Conservation (phyloP, 2,888 invertebrate genomes). For the Tenthredo amoena region DNA sequence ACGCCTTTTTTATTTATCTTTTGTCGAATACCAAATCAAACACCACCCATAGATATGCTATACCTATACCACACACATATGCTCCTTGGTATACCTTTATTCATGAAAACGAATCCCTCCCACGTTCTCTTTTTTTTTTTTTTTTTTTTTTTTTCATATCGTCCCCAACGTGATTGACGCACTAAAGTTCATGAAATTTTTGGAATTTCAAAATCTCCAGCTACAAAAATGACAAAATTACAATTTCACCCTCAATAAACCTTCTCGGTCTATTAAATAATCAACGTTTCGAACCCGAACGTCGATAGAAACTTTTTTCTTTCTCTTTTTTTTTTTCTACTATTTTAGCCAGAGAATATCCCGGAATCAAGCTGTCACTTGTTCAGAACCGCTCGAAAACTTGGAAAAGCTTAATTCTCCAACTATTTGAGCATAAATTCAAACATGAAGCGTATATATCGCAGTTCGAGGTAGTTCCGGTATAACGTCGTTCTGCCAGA, state of each 20-base stretch:
- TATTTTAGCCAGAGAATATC: background rate
- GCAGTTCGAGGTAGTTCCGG: background rate
- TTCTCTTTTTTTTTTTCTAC: background rate
- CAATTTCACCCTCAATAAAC: background rate
- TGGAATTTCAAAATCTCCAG: background rate
- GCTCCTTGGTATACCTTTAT: constrained; percentile 3
- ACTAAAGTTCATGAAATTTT: background rate
- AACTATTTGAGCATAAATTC: background rate
- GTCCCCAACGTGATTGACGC: background rate
- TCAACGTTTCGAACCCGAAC: background rate
- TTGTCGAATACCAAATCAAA: constrained; percentile 47
- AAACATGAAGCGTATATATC: background rate
- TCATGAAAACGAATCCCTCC: background rate
- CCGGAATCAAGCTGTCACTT: background rate
- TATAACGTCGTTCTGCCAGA: background rate
- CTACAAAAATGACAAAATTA: background rate
- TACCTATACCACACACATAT: background rate
- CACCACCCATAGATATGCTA: background rate
- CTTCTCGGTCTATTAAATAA: background rate
- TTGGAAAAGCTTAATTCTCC: background rate
- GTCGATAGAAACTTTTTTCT: background rate
- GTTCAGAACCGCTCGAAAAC: background rate
- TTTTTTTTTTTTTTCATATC: background rate
- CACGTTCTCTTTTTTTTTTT: background rate
- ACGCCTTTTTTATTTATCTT: constrained; percentile 12